Conservation (phyloP, 2,888 invertebrate species). For the Seira ritae region DNA sequence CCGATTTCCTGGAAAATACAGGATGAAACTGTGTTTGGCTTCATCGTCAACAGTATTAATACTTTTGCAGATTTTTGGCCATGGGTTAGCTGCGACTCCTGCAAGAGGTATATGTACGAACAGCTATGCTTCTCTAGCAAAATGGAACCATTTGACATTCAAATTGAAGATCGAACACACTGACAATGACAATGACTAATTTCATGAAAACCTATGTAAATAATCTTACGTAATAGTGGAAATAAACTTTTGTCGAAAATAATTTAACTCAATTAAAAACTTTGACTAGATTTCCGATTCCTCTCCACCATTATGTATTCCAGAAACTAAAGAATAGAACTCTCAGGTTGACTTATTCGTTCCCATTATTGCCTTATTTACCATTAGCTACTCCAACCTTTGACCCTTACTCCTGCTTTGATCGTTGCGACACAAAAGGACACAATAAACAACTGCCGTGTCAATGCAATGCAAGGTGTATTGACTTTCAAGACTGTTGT, state of each 20-base stretch:
- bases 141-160: too few relatives aligned
- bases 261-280: too few relatives aligned
- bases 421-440: conserved; percentile 50
- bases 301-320: too few relatives aligned
- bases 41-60: conserved; percentile 5
- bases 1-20: conserved; percentile 1
- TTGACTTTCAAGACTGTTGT: conserved; percentile 69
- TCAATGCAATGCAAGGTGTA: conserved; percentile 69
- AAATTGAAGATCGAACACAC: too few relatives aligned
- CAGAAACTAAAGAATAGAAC: too few relatives aligned
- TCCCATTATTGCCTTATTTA: background rate
- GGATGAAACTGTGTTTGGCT: conserved; percentile 12
- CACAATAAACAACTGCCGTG: conserved; percentile 51
- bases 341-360: too few relatives aligned
- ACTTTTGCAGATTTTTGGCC: background rate
- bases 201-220: background rate
- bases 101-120: too few relatives aligned
- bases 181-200: background rate
- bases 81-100: conserved; percentile 14
- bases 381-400: too few relatives aligned
- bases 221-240: too few relatives aligned
- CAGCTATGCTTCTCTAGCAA: too few relatives aligned
- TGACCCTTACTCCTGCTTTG: conserved; percentile 34
- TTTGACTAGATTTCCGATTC: too few relatives aligned
- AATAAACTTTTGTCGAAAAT: too few relatives aligned